Evolutionary conservation across 2,888 invertebrate species (phyloP).

Genomic region (Campoplex nolae): DNA sequence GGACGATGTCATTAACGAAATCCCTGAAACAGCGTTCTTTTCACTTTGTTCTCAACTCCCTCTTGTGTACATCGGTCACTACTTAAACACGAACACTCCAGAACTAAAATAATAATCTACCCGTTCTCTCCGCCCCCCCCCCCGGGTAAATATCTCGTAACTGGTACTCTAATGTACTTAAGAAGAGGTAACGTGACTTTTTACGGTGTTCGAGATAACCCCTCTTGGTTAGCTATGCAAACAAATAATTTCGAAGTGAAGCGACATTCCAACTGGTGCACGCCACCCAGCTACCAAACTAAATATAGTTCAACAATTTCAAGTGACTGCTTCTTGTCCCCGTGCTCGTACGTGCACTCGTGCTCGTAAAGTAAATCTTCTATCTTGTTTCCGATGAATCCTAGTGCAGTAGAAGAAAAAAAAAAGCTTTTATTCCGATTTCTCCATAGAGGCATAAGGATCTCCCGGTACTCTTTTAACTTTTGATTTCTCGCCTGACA

Average conservation of each 20-base stretch:
- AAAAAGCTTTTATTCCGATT: constrained; percentile 5
- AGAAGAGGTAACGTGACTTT: constrained; percentile 34
- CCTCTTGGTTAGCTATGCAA: constrained; percentile 43
- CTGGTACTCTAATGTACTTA: not conserved
- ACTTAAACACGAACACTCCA: not conserved
- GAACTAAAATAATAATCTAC: constrained; percentile 36
- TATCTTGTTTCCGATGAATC: constrained; percentile 31
- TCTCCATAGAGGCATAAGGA: not conserved
- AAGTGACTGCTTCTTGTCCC: constrained; percentile 47
- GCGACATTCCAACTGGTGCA: constrained; percentile 68
- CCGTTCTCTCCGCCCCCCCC: not conserved
- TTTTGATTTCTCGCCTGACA: not conserved
- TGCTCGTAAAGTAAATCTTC: constrained; percentile 32
- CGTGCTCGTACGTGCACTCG: constrained; percentile 12
- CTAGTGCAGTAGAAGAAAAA: not conserved
- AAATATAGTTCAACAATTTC: constrained; percentile 67
- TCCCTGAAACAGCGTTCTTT: not conserved
- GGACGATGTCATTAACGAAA: not conserved
- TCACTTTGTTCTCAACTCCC: not conserved
- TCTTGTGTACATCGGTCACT: not conserved
- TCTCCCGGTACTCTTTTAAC: not conserved
- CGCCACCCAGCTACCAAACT: constrained; percentile 51
- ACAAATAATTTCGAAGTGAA: constrained; percentile 71
- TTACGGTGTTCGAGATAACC: constrained; percentile 64
- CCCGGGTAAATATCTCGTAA: not conserved